Conservation (phyloP, 2,797 vertebrate genomes). For the Acipenser oxyrinchus region DNA sequence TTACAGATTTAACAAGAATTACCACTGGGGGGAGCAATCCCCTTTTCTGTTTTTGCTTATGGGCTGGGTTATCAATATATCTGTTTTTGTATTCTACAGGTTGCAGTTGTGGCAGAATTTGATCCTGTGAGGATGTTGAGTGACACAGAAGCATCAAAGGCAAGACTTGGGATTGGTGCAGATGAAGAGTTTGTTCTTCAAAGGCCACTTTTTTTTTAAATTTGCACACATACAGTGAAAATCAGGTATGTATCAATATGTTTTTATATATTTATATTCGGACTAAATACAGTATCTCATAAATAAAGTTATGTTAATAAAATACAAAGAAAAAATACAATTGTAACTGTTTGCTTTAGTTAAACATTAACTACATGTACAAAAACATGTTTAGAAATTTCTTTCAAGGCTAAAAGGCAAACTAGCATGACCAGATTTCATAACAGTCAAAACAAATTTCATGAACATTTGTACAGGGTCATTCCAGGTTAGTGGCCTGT, state of each 20-base stretch:
- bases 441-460: neutral
- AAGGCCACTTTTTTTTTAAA: conserved; percentile 69
- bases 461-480: too few relatives aligned
- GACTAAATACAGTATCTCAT: neutral
- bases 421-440: conserved; percentile 20
- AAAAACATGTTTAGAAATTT: conserved; percentile 1
- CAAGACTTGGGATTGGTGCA: conserved; percentile 42
- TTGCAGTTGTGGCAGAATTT: conserved; percentile 60
- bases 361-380: neutral
- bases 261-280: neutral
- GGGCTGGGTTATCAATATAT: too few relatives aligned
- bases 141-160: conserved; percentile 71
- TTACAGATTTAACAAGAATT: too few relatives aligned
- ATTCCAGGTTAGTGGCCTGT: too few relatives aligned
- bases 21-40: too few relatives aligned
- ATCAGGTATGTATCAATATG: conserved; percentile 60
- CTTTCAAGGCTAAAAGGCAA: conserved; percentile 33
- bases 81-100: conserved; percentile 44
- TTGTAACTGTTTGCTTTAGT: neutral
- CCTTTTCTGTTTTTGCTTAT: too few relatives aligned
- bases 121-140: conserved; percentile 79
- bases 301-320: neutral
- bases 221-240: conserved; percentile 77
- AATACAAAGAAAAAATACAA: neutral
- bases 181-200: conserved; percentile 61